Conservation (phyloP, 1,140 invertebrate genomes). For the Lordiphosa stackelbergi region DNA sequence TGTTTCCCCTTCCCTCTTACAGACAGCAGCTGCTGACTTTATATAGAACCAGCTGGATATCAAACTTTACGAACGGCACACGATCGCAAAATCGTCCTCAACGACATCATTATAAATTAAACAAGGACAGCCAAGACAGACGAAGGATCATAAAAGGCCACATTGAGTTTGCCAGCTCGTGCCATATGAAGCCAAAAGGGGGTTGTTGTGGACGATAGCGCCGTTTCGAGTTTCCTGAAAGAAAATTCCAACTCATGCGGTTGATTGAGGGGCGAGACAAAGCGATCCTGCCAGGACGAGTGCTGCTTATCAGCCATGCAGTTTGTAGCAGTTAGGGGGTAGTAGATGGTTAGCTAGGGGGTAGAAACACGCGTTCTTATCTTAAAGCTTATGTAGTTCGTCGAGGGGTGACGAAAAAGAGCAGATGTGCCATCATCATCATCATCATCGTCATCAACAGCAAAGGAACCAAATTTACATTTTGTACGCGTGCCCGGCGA, state of each 20-base stretch:
- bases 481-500: constrained; percentile 41
- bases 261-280: constrained; percentile 42
- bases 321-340: constrained; percentile 16
- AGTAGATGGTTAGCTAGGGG: constrained; percentile 28
- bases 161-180: constrained; percentile 21
- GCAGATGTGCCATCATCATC: constrained; percentile 51
- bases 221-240: constrained; percentile 29
- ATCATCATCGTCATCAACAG: constrained; percentile 28
- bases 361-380: constrained; percentile 58
- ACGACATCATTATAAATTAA: constrained; percentile 11
- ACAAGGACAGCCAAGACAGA: constrained; percentile 3
- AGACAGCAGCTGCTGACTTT: constrained; percentile 46
- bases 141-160: constrained; percentile 35
- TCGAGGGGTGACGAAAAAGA: constrained; percentile 52
- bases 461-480: constrained; percentile 1
- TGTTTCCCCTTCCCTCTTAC: constrained; percentile 13
- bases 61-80: constrained; percentile 30
- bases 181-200: constrained; percentile 40
- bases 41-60: constrained; percentile 33
- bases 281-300: constrained; percentile 49
- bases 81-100: constrained; percentile 32
- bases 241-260: constrained; percentile 44
- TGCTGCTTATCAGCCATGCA: constrained; percentile 60
- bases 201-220: constrained; percentile 34
- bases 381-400: constrained; percentile 49